Evolutionary conservation across 2,888 invertebrate genomes (phyloP).

Genomic region (Geophilus truncorum): DNA sequence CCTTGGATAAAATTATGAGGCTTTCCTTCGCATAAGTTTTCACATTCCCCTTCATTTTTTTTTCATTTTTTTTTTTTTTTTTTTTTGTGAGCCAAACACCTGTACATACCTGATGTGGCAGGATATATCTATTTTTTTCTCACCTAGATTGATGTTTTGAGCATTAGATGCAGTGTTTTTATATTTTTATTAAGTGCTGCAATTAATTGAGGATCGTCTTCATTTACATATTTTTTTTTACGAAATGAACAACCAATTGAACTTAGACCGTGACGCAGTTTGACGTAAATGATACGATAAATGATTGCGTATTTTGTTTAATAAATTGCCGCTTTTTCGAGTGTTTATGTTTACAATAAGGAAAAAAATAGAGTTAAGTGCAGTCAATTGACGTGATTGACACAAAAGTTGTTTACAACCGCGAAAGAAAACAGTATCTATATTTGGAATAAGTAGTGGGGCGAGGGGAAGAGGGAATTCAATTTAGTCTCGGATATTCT

Average conservation of each 20-base stretch:
- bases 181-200: conserved; percentile 5
- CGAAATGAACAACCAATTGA: not conserved
- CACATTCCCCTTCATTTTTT: conserved; percentile 10
- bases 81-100: not conserved
- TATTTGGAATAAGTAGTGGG: no score
- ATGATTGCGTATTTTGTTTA: not conserved
- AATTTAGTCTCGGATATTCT: no score
- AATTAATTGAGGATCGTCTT: conserved; percentile 17
- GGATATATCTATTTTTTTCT: not conserved
- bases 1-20: not conserved
- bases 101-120: conserved; percentile 6
- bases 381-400: no score
- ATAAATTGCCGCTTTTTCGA: not conserved
- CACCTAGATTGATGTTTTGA: not conserved
- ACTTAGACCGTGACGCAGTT: not conserved
- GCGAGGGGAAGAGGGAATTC: no score
- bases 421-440: no score
- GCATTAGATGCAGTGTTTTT: not conserved
- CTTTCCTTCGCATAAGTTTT: conserved; percentile 3
- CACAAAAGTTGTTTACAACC: no score
- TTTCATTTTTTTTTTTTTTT: not conserved
- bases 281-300: not conserved
- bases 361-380: not conserved
- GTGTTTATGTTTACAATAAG: no score
- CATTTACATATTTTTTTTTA: conserved; percentile 20